Evolutionary conservation across 2,888 invertebrate genomes (phyloP).

Genomic region (Eulithis prunata): DNA sequence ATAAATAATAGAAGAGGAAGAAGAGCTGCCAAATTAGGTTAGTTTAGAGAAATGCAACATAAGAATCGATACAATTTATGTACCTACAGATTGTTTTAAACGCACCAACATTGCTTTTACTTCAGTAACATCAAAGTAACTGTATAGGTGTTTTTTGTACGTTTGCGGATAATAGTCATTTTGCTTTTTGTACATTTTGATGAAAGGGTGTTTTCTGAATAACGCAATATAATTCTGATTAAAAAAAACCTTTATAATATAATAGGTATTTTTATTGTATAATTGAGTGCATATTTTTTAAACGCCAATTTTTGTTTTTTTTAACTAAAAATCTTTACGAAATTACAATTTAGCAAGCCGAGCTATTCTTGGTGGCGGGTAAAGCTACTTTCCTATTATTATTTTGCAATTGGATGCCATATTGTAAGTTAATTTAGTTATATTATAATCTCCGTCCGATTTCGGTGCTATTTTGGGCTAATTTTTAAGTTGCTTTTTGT

Average conservation of each 20-base stretch:
- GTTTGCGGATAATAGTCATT: not conserved
- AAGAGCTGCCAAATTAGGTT: no score
- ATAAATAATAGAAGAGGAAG: no score
- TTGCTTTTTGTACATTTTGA: not conserved
- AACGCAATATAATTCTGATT: no score
- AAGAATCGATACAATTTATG: no score
- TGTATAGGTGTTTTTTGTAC: not conserved
- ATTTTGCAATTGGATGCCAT: constrained; percentile 69
- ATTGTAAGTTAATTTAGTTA: constrained; percentile 60
- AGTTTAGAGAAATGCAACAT: no score
- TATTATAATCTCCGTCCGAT: constrained; percentile 65
- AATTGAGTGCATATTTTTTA: no score
- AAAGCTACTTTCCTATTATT: constrained; percentile 42
- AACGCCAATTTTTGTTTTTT: not conserved
- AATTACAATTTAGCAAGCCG: not conserved
- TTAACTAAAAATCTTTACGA: not conserved
- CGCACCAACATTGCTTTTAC: no score
- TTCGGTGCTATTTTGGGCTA: constrained; percentile 71
- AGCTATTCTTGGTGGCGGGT: constrained; percentile 62
- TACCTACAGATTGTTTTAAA: no score
- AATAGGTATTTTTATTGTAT: no score
- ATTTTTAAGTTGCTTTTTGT: constrained; percentile 52
- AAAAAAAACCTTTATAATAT: no score
- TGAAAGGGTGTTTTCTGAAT: not conserved
- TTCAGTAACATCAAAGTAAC: not conserved